Conservation (phyloP, 2,113 vertebrate species). For the Cygnus atratus region DNA sequence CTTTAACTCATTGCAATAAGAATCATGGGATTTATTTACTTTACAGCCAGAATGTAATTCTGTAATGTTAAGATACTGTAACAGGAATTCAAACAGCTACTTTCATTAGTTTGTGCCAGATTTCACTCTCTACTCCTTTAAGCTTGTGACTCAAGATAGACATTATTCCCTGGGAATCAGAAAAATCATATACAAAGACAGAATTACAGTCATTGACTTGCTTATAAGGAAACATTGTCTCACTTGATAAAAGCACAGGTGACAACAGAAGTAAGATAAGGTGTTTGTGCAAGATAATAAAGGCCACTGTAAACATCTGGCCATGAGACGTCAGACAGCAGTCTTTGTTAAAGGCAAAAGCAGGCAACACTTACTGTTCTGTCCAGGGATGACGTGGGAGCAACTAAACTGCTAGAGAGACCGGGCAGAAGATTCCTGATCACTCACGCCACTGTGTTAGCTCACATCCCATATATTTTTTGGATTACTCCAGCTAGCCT, state of each 20-base stretch:
- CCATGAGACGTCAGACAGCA: not conserved
- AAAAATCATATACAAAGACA: not conserved
- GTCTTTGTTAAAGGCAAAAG: not conserved
- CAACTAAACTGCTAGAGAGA: not conserved
- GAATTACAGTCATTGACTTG: not conserved
- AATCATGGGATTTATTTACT: not conserved
- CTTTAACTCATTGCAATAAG: not conserved
- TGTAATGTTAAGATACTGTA: not conserved
- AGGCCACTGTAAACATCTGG: not conserved
- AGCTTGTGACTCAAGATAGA: not conserved
- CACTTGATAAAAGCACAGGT: not conserved
- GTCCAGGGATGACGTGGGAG: not conserved
- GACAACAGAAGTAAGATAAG: not conserved
- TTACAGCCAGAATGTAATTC: not conserved
- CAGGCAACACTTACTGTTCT: not conserved
- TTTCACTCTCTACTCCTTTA: not conserved
- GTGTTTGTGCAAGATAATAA: not conserved
- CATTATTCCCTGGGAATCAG: not conserved
- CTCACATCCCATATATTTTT: not conserved
- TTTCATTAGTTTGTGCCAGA: not conserved
- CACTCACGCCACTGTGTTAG: not conserved
- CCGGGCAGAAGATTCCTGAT: not conserved
- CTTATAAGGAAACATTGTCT: not conserved
- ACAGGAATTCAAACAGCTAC: not conserved
- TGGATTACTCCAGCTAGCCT: not conserved